These are phyloP conservation scores for Lasioglossum lativentre DNA, from an alignment of 2,888 invertebrate genomes.

Conservation along the genomic window DNA sequence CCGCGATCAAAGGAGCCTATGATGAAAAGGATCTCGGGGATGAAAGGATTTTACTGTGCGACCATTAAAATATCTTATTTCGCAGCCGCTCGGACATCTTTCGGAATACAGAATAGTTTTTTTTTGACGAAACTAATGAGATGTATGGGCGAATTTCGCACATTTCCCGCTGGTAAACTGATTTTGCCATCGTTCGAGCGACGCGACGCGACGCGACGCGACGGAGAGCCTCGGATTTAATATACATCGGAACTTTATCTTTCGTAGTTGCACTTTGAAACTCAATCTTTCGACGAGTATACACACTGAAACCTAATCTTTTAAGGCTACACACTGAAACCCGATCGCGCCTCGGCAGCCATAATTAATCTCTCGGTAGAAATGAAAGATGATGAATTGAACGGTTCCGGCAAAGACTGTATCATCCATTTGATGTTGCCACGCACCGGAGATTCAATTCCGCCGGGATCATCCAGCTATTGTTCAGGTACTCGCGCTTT, in stretches of 20 bases:
- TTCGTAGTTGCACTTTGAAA: slow-evolving; percentile 22
- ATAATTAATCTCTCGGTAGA: slow-evolving; percentile 10
- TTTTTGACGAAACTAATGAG: background rate
- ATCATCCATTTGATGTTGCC: background rate
- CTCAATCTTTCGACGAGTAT: slow-evolving; percentile 8
- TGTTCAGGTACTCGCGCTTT: background rate
- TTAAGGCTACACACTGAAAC: background rate
- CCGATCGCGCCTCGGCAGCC: background rate
- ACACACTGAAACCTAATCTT: slow-evolving; percentile 21
- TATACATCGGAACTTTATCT: slow-evolving; percentile 9
- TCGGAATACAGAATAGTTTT: background rate
- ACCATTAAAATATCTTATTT: slow-evolving; percentile 7
- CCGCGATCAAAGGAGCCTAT: background rate
- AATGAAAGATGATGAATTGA: slow-evolving; percentile 15
- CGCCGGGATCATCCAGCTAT: background rate
- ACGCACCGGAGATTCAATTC: background rate
- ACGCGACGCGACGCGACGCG: background rate
- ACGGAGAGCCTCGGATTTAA: background rate
- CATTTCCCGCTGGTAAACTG: background rate
- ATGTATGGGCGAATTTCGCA: background rate
- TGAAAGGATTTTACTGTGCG: background rate
- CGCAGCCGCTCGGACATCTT: background rate
- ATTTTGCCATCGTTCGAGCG: background rate
- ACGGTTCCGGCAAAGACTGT: background rate
- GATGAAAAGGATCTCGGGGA: background rate